Base-by-base conservation (phyloP, 2,113 vertebrate genomes). In the Tyto alba region DNA sequence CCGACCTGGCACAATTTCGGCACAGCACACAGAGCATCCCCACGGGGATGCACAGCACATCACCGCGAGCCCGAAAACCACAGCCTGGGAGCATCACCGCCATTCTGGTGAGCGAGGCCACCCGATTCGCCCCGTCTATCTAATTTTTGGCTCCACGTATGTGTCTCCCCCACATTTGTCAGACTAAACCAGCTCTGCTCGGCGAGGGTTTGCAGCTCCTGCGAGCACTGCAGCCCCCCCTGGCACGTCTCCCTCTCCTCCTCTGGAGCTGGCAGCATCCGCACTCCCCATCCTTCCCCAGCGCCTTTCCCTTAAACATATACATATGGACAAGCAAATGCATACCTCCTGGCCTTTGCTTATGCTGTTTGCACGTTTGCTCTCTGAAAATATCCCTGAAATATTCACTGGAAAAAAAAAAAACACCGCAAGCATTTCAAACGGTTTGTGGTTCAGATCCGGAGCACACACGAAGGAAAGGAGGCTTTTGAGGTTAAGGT, bases 1-100 rank as follows among this genome's bases (percentile, higher is more conserved):
- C 43, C 1, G 2, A 2, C 25, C 47, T 19, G 67, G 67, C 3
- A 0, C 0, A 2, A 21, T 40, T 80, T 60, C 5, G 1, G 40
- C 36, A 17, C n/a, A 4, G 36, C 55, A 27, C 45, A 2, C 29
- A 21, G 14, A 34, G 11, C 63, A 6, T 15, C 40, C 48, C n/a
- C 1, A 0, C 1, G 1, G 57, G 52, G 20, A 34, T 11, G 29
- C 18, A 8, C n/a, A 7, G 6, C 2, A 36, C 26, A 25, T 17
- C 79, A 26, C 47, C 7, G 0, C 29, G 34, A 40, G 7, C 38
- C 43, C 23, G 1, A 62, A 40, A 75, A 11, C 27, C 22, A 27
- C 9, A 0, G 26, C 68, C 60, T 6, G 2, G 43, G 59, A 67
- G 69, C 48, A 43, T 48, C 47, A 1, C 2, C 76, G 11, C 41